phyloP scores from a whole-genome alignment of 2,113 vertebrate genomes.

The Ceyx margarethae region DNA sequence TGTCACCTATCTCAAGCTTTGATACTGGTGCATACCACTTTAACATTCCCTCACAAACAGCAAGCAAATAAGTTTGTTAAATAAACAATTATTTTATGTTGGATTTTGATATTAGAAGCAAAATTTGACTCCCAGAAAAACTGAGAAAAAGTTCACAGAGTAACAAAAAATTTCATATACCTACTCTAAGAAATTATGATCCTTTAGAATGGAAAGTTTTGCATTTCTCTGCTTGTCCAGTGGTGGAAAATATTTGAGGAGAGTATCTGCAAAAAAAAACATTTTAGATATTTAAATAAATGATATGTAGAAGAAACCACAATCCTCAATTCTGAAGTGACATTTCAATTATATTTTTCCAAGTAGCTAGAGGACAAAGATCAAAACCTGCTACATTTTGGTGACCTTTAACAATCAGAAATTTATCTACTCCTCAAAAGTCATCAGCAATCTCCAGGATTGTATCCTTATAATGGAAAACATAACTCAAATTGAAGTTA shows the following conservation, averaged over 20 bases:
- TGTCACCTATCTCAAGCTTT: neutral
- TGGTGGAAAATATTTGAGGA: constrained; percentile 72
- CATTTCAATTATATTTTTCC: neutral
- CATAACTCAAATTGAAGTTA: neutral
- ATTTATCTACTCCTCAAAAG: neutral
- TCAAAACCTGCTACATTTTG: neutral
- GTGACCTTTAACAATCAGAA: neutral
- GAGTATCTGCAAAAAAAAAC: constrained; percentile 71
- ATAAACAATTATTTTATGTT: neutral
- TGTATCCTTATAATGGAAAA: neutral
- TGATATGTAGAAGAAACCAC: neutral
- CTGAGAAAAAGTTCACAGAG: neutral
- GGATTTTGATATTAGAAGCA: neutral
- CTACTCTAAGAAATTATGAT: constrained; percentile 82
- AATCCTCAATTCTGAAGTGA: neutral
- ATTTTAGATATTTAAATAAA: neutral
- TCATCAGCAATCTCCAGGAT: neutral
- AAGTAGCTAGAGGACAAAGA: neutral
- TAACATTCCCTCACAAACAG: neutral
- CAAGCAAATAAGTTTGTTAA: neutral
- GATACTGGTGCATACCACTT: neutral
- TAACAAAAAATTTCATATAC: constrained; percentile 3
- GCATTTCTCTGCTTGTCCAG: constrained; percentile 78
- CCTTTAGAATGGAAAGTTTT: constrained; percentile 85
- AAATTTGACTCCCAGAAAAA: neutral